Percentiles rank a stretch among this genome's conserved stretches.
phyloP scores from a whole-genome alignment of 2,888 invertebrate genomes.

The Xanthorhoe designata region DNA sequence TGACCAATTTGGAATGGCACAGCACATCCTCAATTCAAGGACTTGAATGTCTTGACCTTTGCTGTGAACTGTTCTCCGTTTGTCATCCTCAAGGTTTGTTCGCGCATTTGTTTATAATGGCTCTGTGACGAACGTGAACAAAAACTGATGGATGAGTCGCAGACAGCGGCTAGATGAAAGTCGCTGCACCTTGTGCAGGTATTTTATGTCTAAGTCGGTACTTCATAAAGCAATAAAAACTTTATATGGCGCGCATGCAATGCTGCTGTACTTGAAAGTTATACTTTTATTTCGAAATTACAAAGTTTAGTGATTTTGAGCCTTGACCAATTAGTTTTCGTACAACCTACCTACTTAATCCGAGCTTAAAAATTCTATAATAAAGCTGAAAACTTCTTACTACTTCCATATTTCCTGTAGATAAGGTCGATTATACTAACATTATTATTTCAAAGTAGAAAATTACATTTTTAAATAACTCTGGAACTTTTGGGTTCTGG shows the following conservation, averaged over 20 bases:
- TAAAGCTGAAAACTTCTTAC: no score
- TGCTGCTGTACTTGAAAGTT: background rate
- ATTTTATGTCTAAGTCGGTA: slow-evolving; percentile 22
- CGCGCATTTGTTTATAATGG: background rate
- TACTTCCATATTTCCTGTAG: no score
- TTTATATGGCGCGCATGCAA: background rate
- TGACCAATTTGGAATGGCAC: slow-evolving; percentile 11
- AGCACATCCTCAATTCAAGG: slow-evolving; percentile 27
- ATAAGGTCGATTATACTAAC: no score
- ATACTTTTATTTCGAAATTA: background rate
- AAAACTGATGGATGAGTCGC: slow-evolving; percentile 28
- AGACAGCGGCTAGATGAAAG: slow-evolving; percentile 38
- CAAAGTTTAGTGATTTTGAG: background rate
- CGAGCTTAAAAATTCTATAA: no score
- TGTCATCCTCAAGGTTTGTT: slow-evolving; percentile 17
- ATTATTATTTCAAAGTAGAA: no score
- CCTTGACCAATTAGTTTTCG: background rate
- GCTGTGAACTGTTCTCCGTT: background rate
- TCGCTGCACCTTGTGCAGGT: slow-evolving; percentile 24
- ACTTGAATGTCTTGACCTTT: slow-evolving; percentile 15
- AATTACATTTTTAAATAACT: no score
- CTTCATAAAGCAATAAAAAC: slow-evolving; percentile 16
- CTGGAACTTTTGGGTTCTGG: no score
- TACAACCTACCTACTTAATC: no score
- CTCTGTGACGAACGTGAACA: slow-evolving; percentile 2